Evolutionary conservation across 2,888 invertebrate genomes (phyloP), one percentile per base, ranked within the genome.

Genomic region (Orchesella flavescens): DNA sequence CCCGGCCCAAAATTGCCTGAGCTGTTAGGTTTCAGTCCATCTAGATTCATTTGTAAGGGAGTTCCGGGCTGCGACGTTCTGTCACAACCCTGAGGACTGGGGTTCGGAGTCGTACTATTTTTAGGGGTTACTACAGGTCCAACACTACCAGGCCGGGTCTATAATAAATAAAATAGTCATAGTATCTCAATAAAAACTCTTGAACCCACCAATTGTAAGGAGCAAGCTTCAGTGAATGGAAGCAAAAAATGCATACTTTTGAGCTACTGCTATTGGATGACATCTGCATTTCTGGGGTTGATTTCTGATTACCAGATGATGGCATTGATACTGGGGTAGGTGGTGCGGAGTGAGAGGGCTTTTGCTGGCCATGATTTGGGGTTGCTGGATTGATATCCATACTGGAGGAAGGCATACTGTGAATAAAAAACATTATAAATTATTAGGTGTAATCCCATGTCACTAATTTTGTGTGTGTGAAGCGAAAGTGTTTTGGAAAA

Each of bases 301-400:
- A 84, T 75, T 88, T 88, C 77, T 86, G 87, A 77, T 87, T 87
- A 65, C 83, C 83, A 72, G 82, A 90, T 17, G 92, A 91, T 61
- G 92, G 91, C 69, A 92, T 92, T 19, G 91, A 90, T 83, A 90
- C 89, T 19, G 91, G 91, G 57, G 92, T 92, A 77, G 91, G 92
- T 57, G 92, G 91, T 49, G 92, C 92, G 53, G 89, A 89, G 88
- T 88, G 86, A 85, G 88, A 86, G 84, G 88, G 86, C 84, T 88
- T 87, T 79, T 87, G 86, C 63, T 82, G 86, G 83, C 84, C 86
- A 91, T 69, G 21, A 66, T 73, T 73, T 90, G 86, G 91, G 19
- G 88, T 88, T 55, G 88, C 87, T 24, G 88, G 88, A 80, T 88
- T 88, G 83, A 88, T 85, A 90, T 88, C 91, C 90, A 89, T 87